A percentile compares a stretch with the other conserved stretches of the same genome.
Evolutionary conservation across 2,797 vertebrate species (phyloP).

Genomic region (Cryptoprocta ferox): DNA sequence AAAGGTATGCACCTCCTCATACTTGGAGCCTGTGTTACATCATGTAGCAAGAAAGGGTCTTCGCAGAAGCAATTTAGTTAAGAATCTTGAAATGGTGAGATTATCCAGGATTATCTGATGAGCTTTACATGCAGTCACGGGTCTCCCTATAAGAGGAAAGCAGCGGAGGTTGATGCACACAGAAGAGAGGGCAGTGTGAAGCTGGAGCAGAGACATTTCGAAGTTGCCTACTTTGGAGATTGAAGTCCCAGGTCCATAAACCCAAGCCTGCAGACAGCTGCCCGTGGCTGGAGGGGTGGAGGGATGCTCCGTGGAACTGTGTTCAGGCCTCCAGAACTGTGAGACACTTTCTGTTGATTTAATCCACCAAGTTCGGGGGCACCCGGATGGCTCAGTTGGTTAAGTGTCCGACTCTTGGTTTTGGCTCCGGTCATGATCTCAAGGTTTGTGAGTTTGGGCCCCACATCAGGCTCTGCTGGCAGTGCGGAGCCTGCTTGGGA

Average conservation of each 20-base stretch:
- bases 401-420: too few species aligned
- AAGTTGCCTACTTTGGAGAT: too few species aligned
- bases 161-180: not conserved
- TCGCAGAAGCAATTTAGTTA: not conserved
- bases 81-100: not conserved
- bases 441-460: too few species aligned
- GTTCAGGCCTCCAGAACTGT: not conserved
- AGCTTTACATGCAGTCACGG: accelerated
- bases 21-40: not conserved
- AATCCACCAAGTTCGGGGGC: not conserved
- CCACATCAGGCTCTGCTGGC: too few species aligned
- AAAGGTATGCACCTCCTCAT: too few species aligned
- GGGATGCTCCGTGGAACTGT: not conserved
- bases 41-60: not conserved
- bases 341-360: not conserved
- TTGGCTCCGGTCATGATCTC: too few species aligned
- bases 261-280: not conserved
- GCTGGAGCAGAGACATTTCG: not conserved
- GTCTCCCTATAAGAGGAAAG: not conserved
- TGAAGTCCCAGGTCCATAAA: not conserved
- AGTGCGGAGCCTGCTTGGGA: too few species aligned
- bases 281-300: not conserved
- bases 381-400: too few species aligned
- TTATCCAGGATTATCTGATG: not conserved
- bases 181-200: not conserved